A percentile compares a stretch with the other conserved stretches of the same genome.
Conservation (phyloP, 2,113 vertebrate species). For the Neomonachus schauinslandi region DNA sequence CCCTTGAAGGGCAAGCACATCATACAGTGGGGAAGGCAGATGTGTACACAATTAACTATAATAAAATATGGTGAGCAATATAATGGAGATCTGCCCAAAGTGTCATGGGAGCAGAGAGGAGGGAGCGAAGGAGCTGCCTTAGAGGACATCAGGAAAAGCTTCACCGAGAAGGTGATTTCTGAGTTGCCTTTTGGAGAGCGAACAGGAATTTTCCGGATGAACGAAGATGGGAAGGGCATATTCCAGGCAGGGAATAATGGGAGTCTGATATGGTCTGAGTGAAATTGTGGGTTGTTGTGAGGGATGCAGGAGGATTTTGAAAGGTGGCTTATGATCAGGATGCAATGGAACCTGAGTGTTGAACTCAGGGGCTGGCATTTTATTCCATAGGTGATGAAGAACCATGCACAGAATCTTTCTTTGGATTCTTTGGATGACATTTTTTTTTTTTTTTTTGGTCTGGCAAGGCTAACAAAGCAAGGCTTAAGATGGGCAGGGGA, state of each 20-base stretch:
- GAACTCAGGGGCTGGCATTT: background rate
- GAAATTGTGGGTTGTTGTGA: background rate
- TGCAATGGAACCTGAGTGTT: background rate
- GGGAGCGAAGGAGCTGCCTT: background rate
- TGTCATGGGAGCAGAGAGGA: slow-evolving; percentile 39
- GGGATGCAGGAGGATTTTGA: background rate
- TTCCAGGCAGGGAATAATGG: background rate
- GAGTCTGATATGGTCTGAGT: background rate
- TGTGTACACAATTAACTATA: slow-evolving; percentile 74
- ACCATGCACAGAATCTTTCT: background rate
- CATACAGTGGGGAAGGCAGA: slow-evolving; percentile 48
- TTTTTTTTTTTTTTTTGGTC: background rate
- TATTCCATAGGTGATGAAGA: background rate
- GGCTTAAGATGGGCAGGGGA: background rate
- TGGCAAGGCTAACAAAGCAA: background rate
- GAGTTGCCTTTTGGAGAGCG: background rate
- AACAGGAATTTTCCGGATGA: slow-evolving; percentile 49
- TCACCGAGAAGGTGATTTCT: background rate
- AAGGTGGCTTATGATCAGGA: background rate
- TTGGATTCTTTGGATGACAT: background rate
- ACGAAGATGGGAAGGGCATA: background rate
- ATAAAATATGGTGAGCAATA: slow-evolving; percentile 59
- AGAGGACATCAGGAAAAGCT: background rate
- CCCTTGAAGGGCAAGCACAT: slow-evolving; percentile 68
- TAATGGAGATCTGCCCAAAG: slow-evolving; percentile 66